Evolutionary conservation across 92 coral and sea anemone genomes (phyloP).

Genomic region (Epizoanthus fatuus): DNA sequence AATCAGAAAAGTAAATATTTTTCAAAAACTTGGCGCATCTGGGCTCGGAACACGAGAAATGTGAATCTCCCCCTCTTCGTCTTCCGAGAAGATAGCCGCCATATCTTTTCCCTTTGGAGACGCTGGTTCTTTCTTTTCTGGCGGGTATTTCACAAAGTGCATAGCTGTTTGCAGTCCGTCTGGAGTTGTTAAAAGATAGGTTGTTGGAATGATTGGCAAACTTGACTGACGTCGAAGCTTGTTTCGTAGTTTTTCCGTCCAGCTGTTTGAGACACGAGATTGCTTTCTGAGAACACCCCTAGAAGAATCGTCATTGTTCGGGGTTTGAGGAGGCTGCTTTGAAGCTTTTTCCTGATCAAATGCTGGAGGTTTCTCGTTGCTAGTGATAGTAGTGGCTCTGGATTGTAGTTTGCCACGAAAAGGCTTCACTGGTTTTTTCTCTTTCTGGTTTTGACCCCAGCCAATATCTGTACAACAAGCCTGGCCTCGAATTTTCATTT

Average conservation of each 20-base stretch:
- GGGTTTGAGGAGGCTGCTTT: slow-evolving; percentile 3
- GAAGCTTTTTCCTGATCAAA: background rate
- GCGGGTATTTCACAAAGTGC: slow-evolving; percentile 95
- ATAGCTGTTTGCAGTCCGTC: slow-evolving; percentile 87
- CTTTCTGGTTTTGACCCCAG: slow-evolving; percentile 48
- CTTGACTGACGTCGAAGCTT: slow-evolving; percentile 94
- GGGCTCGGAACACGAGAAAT: slow-evolving; percentile 98
- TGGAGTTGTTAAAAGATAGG: slow-evolving; percentile 96
- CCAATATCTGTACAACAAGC: background rate
- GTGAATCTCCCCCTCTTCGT: slow-evolving; percentile 98
- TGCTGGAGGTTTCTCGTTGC: background rate
- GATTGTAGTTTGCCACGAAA: slow-evolving; percentile 69
- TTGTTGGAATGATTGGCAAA: slow-evolving; percentile 96
- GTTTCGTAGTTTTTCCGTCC: slow-evolving; percentile 88
- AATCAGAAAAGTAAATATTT: background rate
- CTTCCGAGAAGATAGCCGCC: slow-evolving; percentile 90
- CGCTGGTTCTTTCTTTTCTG: slow-evolving; percentile 66
- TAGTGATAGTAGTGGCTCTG: background rate
- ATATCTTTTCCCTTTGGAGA: slow-evolving; percentile 60
- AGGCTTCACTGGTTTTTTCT: slow-evolving; percentile 62
- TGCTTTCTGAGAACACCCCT: slow-evolving; percentile 52
- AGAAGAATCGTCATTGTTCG: background rate
- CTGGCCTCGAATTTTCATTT: slow-evolving; percentile 43
- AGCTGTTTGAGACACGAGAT: slow-evolving; percentile 69
- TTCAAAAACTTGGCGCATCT: slow-evolving; percentile 90